Evolutionary conservation across 30 jellyfish, hydroid and myxozoan species (phyloP), one percentile per base, ranked within the genome.

Genomic region (Pseudorhiza aurosa): DNA sequence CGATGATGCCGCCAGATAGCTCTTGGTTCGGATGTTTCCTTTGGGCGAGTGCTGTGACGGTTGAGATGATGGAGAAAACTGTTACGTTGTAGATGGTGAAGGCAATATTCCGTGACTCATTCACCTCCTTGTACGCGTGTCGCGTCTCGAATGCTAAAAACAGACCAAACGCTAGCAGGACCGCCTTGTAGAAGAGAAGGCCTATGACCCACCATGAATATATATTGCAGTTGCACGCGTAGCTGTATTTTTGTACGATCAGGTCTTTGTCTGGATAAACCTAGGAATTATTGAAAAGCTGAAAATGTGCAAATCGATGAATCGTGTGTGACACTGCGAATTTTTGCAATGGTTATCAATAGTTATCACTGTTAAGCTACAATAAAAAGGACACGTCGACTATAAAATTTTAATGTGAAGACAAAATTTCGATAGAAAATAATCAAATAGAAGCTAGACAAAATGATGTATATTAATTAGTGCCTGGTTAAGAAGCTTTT

Each of bases 141-240:
- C 85, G 31, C 58, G 85, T 47, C 35, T 72, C 85, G 62, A 44
- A 72, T 19, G 85, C 85, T 0, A 72, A 47, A 55, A 72, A 72
- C 35, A 72, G 72, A 49, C 85, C 85, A 35, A 72, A 29, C 14
- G 55, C 26, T 58, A 72, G 58, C 0, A 72, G 53, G 27, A 36
- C 14, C 2, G 59, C 85, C 50, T 72, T 72, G 72, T 72, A 72
- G 63, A 72, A 31, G 58, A 72, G 69, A 22, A 72, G 1, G 22
- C 85, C 85, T 0, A 50, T 45, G 27, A 50, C 29, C 85, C 85
- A 72, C 85, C 74, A 72, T 2, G 29, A 35, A 24, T 40, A 50
- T 5, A 46, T 5, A 29, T 46, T 58, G 57, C 85, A 22, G 1
- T 39, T 55, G 58, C 72, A 72, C n/a, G 37, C 60, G n/a, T 46